These are phyloP conservation scores for Panagrolaimus sp. DNA, from an alignment of 1,140 invertebrate genomes.

Conservation along the genomic window DNA sequence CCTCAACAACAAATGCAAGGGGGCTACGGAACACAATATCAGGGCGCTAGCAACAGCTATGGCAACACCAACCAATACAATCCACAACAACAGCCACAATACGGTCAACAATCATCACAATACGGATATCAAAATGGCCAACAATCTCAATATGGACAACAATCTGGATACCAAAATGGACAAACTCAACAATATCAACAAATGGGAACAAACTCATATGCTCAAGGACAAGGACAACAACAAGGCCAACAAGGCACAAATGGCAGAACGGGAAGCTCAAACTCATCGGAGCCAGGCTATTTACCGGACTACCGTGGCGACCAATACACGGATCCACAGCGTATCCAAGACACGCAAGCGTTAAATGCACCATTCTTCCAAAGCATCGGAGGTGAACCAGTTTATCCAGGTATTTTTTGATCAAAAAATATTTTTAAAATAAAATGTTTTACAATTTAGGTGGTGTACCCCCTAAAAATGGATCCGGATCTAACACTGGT, in stretches of 20 bases:
- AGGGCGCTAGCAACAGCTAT: background rate
- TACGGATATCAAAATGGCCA: background rate
- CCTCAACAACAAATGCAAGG: too few species aligned
- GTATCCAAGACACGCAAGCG: slow-evolving; percentile 22
- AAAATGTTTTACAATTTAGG: too few species aligned
- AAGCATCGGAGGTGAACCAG: slow-evolving; percentile 16
- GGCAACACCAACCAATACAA: slow-evolving; percentile 1
- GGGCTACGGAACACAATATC: too few species aligned
- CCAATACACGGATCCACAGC: slow-evolving; percentile 17
- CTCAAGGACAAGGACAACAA: background rate
- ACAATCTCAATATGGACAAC: too few species aligned
- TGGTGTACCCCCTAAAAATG: background rate
- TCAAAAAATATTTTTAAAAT: too few species aligned
- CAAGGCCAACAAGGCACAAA: background rate
- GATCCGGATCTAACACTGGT: background rate
- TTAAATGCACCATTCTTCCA: slow-evolving; percentile 20
- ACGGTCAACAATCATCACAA: too few species aligned
- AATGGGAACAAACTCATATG: too few species aligned
- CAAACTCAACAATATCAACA: too few species aligned
- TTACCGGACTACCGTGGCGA: slow-evolving; percentile 21
- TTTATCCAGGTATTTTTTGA: too few species aligned
- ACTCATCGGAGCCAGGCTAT: slow-evolving; percentile 12
- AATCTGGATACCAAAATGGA: too few species aligned
- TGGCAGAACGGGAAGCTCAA: background rate
- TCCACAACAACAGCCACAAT: background rate